Percentiles rank a stretch among this genome's conserved stretches.
Conservation (phyloP, 2,113 vertebrate genomes). For the Pseudorasbora parva region DNA sequence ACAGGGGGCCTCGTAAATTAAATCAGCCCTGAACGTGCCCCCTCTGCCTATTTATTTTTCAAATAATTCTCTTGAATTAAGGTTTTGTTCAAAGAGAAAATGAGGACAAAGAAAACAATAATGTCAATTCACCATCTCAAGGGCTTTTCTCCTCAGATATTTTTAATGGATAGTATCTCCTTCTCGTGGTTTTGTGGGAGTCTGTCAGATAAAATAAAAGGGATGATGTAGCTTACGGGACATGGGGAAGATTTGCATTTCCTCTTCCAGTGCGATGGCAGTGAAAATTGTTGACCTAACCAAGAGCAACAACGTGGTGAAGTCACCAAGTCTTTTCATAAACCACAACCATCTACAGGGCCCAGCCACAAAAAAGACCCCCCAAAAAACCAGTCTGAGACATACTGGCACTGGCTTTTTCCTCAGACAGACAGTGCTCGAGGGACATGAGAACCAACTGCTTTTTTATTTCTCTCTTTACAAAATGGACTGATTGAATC, state of each 20-base stretch:
- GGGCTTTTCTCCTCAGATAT: not conserved
- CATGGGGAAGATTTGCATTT: slow-evolving; percentile 6
- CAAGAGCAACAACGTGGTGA: slow-evolving; percentile 68
- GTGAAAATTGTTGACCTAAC: slow-evolving; percentile 40
- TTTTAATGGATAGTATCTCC: not conserved
- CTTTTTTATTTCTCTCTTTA: slow-evolving; percentile 26
- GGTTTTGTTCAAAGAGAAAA: not conserved
- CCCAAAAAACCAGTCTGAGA: slow-evolving; percentile 59
- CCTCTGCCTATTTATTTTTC: not conserved
- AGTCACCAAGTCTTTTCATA: slow-evolving; percentile 61
- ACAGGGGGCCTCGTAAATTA: not conserved
- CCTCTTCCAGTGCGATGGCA: slow-evolving; percentile 1
- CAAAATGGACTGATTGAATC: slow-evolving; percentile 51
- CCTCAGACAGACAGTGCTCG: slow-evolving; percentile 56
- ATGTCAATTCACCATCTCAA: not conserved
- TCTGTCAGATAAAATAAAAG: slow-evolving; percentile 16
- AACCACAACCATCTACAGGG: slow-evolving; percentile 61
- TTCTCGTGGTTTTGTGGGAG: not conserved
- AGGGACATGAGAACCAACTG: slow-evolving; percentile 48
- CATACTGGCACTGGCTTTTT: slow-evolving; percentile 51
- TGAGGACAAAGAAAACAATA: not conserved
- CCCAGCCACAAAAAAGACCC: slow-evolving; percentile 67
- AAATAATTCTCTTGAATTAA: not conserved
- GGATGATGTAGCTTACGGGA: not conserved
- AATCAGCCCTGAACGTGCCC: not conserved